Evolutionary conservation across 2,888 invertebrate genomes (phyloP), one percentile per base, ranked within the genome.

Genomic region (Sympetrum striolatum): DNA sequence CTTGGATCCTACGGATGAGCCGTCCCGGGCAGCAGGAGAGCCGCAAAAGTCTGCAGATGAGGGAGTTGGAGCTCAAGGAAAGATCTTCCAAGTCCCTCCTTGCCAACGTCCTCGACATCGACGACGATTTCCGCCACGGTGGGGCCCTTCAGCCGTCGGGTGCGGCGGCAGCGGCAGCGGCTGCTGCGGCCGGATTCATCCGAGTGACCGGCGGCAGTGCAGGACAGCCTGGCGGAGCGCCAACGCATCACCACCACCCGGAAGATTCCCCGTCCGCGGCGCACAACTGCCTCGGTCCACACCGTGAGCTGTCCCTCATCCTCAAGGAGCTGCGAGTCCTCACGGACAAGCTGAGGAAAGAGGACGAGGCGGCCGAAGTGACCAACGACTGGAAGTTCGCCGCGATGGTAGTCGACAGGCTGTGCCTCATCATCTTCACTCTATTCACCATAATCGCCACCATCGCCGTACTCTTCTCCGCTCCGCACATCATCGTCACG

Each of bases 371-470:
- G 93, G 97, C 97, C 94, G 98, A 98, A 95, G 96, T 98, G 94
- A 97, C 98, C 94, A 98, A 98, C 95, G 98, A 99, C 97, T 99
- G 99, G 99, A 98, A 98, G 96, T 99, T 99, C 95, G 99, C 99
- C 95, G 99, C 99, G 95, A 98, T 99, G 98, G 99, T 99, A 95
- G 98, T 99, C 96, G 99, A 99, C 96, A 97, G 99, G 96, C 96
- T 99, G 96, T 99, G 99, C 97, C 98, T 99, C 96, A 98, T 98
- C 96, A 97, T 98, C 96, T 99, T 99, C 97, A 98, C 98, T 95
- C 96, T 98, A 96, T 98, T 98, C 96, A 98, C 98, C 95, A 98
- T 98, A 96, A 97, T 98, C 95, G 98, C 98, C 95, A 98, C 98
- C 95, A 97, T 98, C 96, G 98, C 98, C 95, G 98, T 98, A 96